Evolutionary conservation across 2,797 vertebrate species (phyloP).

Genomic region (Schizopygopsis pylzovi): DNA sequence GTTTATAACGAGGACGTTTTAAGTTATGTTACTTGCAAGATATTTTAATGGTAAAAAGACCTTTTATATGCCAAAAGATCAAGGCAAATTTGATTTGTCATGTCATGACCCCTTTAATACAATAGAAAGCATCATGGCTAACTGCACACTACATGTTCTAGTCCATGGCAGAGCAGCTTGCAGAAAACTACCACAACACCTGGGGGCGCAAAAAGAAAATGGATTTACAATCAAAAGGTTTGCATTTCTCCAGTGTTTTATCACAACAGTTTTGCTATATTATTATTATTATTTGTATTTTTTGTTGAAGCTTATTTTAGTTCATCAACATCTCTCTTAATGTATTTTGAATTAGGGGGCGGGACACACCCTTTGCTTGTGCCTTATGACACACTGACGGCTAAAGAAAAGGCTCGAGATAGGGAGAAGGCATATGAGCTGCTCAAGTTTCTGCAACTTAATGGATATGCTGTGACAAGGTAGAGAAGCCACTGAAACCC

Average conservation of each 20-base stretch:
- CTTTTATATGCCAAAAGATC: too few relatives aligned
- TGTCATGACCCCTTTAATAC: not conserved
- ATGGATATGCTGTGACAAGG: constrained; percentile 93
- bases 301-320: not conserved
- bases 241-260: constrained; percentile 16
- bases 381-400: constrained; percentile 94
- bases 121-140: constrained; percentile 1
- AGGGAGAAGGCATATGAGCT: constrained; percentile 93
- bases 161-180: constrained; percentile 96
- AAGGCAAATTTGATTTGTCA: too few relatives aligned
- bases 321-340: not conserved
- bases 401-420: constrained; percentile 94
- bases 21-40: too few relatives aligned
- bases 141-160: constrained; percentile 61
- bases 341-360: constrained; percentile 79
- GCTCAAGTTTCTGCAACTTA: constrained; percentile 92
- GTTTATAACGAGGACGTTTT: too few relatives aligned
- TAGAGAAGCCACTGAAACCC: constrained; percentile 34
- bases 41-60: too few relatives aligned
- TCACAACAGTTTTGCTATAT: not conserved
- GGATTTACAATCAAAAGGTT: constrained; percentile 91
- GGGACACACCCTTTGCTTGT: constrained; percentile 93
- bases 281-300: not conserved
- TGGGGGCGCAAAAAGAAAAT: constrained; percentile 97
- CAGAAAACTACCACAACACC: constrained; percentile 97